Conservation (phyloP, 2,113 vertebrate species). For the Mola mola region DNA sequence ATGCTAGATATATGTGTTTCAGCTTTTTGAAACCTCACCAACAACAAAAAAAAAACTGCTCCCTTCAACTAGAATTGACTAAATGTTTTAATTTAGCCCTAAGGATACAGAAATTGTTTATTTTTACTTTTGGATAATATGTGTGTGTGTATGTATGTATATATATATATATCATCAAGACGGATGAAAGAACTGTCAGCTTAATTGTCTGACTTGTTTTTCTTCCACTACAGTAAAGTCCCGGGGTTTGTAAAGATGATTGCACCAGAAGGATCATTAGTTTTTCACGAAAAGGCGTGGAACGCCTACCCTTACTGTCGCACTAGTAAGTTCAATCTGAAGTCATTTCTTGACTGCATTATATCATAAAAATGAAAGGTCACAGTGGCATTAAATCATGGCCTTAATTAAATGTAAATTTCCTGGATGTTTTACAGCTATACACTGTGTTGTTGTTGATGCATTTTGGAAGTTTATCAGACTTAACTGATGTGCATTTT, state of each 20-base stretch:
- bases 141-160: not conserved
- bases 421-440: not conserved
- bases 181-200: not conserved
- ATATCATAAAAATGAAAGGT: not conserved
- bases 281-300: conserved; percentile 98
- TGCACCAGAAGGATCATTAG: conserved; percentile 94
- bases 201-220: conserved; percentile 4
- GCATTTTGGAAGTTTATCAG: not conserved
- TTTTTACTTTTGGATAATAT: not conserved
- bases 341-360: not conserved
- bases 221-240: conserved; percentile 88
- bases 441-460: not conserved
- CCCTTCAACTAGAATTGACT: not conserved
- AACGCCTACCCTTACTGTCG: conserved; percentile 97
- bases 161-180: too few relatives aligned
- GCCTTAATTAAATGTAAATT: not conserved
- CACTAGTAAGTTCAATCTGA: conserved; percentile 85
- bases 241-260: conserved; percentile 95
- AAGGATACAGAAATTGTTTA: too few relatives aligned
- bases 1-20: too few relatives aligned
- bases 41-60: not conserved
- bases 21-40: too few relatives aligned
- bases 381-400: not conserved
- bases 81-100: too few relatives aligned
- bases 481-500: conserved; percentile 27